Conservation (phyloP, 2,888 invertebrate species). For the Tetropium fuscum region DNA sequence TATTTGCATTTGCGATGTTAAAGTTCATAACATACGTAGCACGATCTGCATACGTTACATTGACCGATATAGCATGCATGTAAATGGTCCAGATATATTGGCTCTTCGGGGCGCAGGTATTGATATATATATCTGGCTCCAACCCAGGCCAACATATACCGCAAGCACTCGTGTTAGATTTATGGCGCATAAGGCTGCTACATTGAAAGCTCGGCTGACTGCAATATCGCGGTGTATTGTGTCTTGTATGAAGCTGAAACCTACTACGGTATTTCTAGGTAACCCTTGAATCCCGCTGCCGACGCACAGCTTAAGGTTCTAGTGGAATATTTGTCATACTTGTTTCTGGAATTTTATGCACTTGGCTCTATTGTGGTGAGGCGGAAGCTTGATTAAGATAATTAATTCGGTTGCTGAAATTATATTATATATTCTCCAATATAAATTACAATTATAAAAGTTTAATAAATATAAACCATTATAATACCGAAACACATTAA, state of each 20-base stretch:
- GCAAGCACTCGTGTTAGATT: conserved; percentile 55
- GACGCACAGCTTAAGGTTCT: conserved; percentile 17
- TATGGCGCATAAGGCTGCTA: conserved; percentile 54
- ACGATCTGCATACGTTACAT: no score
- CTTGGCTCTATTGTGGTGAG: not conserved
- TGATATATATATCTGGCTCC: conserved; percentile 45
- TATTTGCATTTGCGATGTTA: no score
- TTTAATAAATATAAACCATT: no score
- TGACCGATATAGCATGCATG: conserved; percentile 50
- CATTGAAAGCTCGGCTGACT: conserved; percentile 50
- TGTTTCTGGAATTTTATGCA: conserved; percentile 12
- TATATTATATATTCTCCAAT: no score
- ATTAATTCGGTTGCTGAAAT: no score
- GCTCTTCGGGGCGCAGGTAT: conserved; percentile 46
- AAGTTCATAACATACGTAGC: no score
- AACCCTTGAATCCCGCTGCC: conserved; percentile 10
- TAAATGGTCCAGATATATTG: conserved; percentile 41
- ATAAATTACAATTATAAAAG: no score
- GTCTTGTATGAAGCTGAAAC: conserved; percentile 18
- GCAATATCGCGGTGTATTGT: conserved; percentile 27
- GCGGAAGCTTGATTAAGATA: no score
- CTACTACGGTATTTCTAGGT: conserved; percentile 10
- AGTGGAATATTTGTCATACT: conserved; percentile 19
- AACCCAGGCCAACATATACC: conserved; percentile 50
- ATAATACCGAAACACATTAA: no score